Evolutionary conservation across 2,797 vertebrate genomes (phyloP), one percentile per base, ranked within the genome.

Genomic region (Darevskia nairensis): DNA sequence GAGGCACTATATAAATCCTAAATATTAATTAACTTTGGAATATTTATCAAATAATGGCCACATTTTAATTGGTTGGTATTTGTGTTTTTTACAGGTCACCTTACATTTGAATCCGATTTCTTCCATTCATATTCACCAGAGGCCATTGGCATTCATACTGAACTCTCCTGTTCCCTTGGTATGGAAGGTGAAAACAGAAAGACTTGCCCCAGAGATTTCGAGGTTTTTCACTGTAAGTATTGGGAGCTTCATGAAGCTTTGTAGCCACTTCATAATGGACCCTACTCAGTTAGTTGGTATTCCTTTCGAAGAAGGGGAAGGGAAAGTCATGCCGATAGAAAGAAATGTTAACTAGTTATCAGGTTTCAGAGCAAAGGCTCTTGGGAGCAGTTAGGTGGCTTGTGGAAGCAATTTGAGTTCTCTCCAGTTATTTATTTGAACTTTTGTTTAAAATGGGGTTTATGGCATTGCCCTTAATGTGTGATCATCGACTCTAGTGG

Each of bases 101-200:
- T 96, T 99, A 90, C 98, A 99, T 95, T 96, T 99, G 96, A 98
- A 97, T 94, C 98, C 99, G 71, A 98, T 99, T 96, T 98, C 98
- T 85, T 98, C 99, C 0, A 92, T 99, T 88, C 94, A 97, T 88
- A 95, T 97, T 93, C 99, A 99, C 95, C 97, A 98, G 87, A 99
- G 98, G 94, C 98, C 98, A 15, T 94, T 99, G 86, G 98, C 98
- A 92, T 99, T 99, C 86, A 96, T 99, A 94, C 98, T 99, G 86
- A 99, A 97, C 96, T 98, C 98, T 86, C 98, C 98, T 3, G 96
- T 97, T 90, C 97, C 98, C 1, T 90, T 99, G 92, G 93, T 97
- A 88, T 99, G 99, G 99, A 98, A 97, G 94, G 94, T 99, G 92
- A 98, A 97, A 96, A 97, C 97, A 8, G 98, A 99, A 95, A 98